These are phyloP conservation scores for Exocentrus adspersus DNA, from an alignment of 2,888 invertebrate species.

Conservation along the genomic window DNA sequence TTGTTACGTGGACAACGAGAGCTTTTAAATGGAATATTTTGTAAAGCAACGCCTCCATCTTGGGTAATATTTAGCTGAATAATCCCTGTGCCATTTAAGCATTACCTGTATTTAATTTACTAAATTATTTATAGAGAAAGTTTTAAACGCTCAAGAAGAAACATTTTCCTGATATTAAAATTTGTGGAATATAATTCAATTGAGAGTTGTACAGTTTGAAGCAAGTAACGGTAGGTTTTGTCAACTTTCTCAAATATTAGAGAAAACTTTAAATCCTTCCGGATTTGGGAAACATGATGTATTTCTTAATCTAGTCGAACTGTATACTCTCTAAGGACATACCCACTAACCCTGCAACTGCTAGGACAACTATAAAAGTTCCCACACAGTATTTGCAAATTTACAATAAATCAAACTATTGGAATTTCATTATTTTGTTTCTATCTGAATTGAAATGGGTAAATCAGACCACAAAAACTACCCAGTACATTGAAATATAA, in stretches of 20 bases:
- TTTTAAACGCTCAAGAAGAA: no score
- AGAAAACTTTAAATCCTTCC: neutral
- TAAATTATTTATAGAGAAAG: no score
- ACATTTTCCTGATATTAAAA: no score
- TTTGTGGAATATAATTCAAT: no score
- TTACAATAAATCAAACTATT: constrained; percentile 44
- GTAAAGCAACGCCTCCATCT: neutral
- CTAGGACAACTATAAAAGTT: constrained; percentile 40
- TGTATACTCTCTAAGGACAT: neutral
- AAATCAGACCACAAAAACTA: constrained; percentile 34
- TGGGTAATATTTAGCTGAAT: no score
- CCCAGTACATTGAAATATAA: constrained; percentile 35
- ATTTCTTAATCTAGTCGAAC: no score
- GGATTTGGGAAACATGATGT: neutral
- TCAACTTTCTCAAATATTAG: no score
- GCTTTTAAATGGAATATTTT: constrained; percentile 9
- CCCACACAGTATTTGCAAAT: constrained; percentile 34
- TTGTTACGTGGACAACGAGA: neutral
- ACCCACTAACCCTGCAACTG: neutral
- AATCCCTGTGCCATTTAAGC: no score
- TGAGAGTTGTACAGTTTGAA: no score
- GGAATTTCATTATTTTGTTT: constrained; percentile 45
- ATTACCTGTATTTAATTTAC: no score
- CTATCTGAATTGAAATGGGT: constrained; percentile 45
- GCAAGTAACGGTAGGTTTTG: no score